Percentiles rank a stretch among this genome's conserved stretches.
phyloP scores from a whole-genome alignment of 2,888 invertebrate species.

The Chrysotoxum bicinctum region DNA sequence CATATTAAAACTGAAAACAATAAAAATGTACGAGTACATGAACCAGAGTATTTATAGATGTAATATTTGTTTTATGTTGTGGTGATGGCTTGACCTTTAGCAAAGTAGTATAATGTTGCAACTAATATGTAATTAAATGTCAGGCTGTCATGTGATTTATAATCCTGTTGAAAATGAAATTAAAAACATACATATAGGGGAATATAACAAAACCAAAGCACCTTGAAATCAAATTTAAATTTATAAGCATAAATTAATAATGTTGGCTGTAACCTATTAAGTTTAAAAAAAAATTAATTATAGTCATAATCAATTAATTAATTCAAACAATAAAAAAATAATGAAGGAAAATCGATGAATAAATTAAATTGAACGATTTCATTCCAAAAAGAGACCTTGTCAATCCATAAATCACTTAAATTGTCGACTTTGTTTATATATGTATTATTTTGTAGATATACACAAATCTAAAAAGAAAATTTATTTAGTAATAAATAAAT shows the following conservation, averaged over 20 bases:
- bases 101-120: background rate
- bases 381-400: too few relatives aligned
- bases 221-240: background rate
- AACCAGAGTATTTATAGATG: background rate
- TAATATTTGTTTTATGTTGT: background rate
- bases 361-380: too few relatives aligned
- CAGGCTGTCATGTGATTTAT: slow-evolving; percentile 4
- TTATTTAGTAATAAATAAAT: background rate
- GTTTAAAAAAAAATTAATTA: too few relatives aligned
- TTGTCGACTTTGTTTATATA: too few relatives aligned
- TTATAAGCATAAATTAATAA: background rate
- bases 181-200: background rate
- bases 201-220: background rate
- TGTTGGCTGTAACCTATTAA: too few relatives aligned
- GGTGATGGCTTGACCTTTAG: background rate
- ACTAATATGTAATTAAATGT: background rate
- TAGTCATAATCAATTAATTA: too few relatives aligned
- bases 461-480: background rate
- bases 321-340: too few relatives aligned
- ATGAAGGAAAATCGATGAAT: too few relatives aligned
- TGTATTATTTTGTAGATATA: too few relatives aligned
- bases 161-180: background rate
- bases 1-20: background rate
- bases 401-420: background rate
- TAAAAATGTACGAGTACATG: background rate